Base-by-base conservation (phyloP, 1,140 invertebrate genomes). In the Lepidurus apus region DNA sequence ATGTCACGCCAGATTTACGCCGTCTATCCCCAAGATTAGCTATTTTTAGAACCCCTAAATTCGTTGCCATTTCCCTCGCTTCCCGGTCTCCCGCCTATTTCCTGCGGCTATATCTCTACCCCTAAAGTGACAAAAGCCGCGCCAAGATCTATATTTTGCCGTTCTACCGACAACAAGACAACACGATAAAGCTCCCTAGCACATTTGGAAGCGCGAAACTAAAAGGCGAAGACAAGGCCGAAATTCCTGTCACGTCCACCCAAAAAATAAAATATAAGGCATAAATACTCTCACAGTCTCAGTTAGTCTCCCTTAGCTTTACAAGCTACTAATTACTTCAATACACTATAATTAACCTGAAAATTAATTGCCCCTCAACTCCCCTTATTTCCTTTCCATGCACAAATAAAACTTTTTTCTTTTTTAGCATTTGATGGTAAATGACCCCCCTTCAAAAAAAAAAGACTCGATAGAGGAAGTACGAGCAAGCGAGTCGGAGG, bases 131-230 rank as follows among this genome's bases (percentile, higher is more conserved):
- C 17, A 65, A 65, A 65, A 65, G 53, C 53, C 53, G 53, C 53
- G 53, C 53, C 53, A 65, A 65, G 53, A 65, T 65, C 53, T 65
- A 65, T 65, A 65, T 65, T 65, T 65, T 65, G 53, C 53, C 53
- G 21, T 65, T 65, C 10, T n/a, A 21, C 53, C 17, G 17, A 65
- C 53, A 65, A 65, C 53, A 65, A 21, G 53, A 65, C 21, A 13
- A 65, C 53, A 13, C 21, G 53, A 65, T 65, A 65, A 65, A 21
- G 34, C 34, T 21, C 53, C 53, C 9, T 65, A 65, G 53, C 53
- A 65, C 53, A 11, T 21, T n/a, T n/a, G 53, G 53, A 65, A 65
- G 53, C 21, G 53, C 9, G 53, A 47, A 65, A 65, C 53, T 7
- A 65, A 65, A 65, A 65, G 53, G 9, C 53, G 53, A 65, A 17